A percentile compares a stretch with the other conserved stretches of the same genome.
Conservation (phyloP, 2,888 invertebrate species). For the Eulithis testata region DNA sequence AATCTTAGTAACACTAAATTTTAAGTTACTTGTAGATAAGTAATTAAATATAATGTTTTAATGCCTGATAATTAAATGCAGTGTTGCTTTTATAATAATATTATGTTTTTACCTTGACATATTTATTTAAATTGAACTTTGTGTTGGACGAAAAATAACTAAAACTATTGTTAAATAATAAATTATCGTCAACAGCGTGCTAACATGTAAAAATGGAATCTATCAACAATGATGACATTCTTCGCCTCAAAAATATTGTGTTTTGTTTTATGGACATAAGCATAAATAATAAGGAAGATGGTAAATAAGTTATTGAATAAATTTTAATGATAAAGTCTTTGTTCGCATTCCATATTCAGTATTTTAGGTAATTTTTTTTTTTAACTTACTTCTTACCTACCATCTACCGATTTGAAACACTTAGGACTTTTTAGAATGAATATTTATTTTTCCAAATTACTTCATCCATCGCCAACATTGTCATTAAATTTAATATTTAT, state of each 20-base stretch:
- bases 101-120: constrained; percentile 3
- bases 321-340: too few species aligned
- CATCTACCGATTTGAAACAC: too few species aligned
- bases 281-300: too few species aligned
- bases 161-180: constrained; percentile 5
- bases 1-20: not conserved
- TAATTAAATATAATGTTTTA: not conserved
- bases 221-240: constrained; percentile 3
- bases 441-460: too few species aligned
- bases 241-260: constrained; percentile 21
- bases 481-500: too few species aligned
- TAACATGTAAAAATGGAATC: constrained; percentile 1
- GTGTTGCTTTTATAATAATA: not conserved
- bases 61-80: not conserved
- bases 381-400: too few species aligned
- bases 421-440: too few species aligned
- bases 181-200: not conserved
- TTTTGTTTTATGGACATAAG: not conserved
- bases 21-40: not conserved
- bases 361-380: too few species aligned
- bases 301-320: too few species aligned
- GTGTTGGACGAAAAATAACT: constrained; percentile 1
- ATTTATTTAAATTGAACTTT: constrained; percentile 8
- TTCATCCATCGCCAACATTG: too few species aligned
- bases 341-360: too few species aligned